These are phyloP conservation scores for Pachypeltis micranthus DNA, from an alignment of 1,140 invertebrate genomes.

Conservation along the genomic window DNA sequence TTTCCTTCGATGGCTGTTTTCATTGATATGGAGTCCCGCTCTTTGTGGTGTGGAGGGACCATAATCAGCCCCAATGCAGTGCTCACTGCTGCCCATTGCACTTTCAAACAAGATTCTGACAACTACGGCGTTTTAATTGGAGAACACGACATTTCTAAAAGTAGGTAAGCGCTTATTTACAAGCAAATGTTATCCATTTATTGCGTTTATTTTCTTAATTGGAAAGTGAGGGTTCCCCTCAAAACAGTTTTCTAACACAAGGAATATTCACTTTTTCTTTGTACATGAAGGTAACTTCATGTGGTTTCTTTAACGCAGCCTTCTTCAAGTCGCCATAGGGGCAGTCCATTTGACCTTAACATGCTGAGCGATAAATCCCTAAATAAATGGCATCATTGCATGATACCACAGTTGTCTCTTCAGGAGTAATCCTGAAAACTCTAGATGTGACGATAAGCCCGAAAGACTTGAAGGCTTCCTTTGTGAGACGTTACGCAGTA, in stretches of 20 bases:
- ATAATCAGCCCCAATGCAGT: not conserved
- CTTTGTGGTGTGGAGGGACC: not conserved
- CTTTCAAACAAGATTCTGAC: not conserved
- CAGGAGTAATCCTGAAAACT: too few species aligned
- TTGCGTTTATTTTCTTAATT: not conserved
- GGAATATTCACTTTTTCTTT: not conserved
- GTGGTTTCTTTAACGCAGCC: not conserved
- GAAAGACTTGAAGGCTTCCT: too few species aligned
- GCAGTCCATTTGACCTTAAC: not conserved
- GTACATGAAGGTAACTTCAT: not conserved
- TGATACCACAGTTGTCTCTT: too few species aligned
- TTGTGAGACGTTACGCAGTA: too few species aligned
- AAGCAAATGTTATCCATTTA: not conserved
- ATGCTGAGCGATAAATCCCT: too few species aligned
- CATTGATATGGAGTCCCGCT: not conserved
- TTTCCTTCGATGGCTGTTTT: not conserved
- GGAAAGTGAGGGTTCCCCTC: not conserved
- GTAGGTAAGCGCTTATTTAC: not conserved
- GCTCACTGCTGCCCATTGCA: not conserved
- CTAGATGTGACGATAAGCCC: too few species aligned
- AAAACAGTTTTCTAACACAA: not conserved
- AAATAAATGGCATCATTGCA: too few species aligned
- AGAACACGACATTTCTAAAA: not conserved
- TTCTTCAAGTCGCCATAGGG: not conserved
- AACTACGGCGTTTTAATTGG: not conserved